A percentile compares a stretch with the other conserved stretches of the same genome.
These are phyloP conservation scores for Serilophus lunatus DNA, from an alignment of 2,113 vertebrate species.

Conservation along the genomic window DNA sequence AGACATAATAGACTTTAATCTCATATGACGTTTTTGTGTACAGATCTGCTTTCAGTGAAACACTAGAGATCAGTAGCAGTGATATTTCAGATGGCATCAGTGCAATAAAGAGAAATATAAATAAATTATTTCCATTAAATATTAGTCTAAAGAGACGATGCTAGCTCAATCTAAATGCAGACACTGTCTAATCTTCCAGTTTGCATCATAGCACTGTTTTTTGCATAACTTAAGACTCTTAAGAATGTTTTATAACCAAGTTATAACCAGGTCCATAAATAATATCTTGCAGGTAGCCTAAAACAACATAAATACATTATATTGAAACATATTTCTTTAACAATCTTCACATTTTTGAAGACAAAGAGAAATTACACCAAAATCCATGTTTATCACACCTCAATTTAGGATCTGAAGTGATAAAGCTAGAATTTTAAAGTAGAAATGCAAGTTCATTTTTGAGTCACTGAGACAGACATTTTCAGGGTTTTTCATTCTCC, in stretches of 20 bases:
- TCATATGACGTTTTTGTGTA: not conserved
- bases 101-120: not conserved
- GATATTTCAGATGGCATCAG: not conserved
- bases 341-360: not conserved
- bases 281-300: not conserved
- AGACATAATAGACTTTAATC: not conserved
- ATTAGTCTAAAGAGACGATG: not conserved
- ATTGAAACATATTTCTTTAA: not conserved
- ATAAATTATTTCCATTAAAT: not conserved
- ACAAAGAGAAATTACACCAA: not conserved
- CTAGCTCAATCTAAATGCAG: not conserved
- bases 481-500: not conserved
- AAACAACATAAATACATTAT: not conserved
- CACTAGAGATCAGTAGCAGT: not conserved
- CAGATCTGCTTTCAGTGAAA: not conserved
- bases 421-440: not conserved
- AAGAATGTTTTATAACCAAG: not conserved
- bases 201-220: not conserved
- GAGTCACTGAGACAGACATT: not conserved
- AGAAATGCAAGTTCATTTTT: not conserved
- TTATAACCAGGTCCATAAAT: not conserved
- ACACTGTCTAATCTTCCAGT: not conserved
- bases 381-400: not conserved
- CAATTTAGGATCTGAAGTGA: not conserved
- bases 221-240: not conserved